Percentiles rank a stretch among this genome's conserved stretches.
These are phyloP conservation scores for Siniperca obscura DNA, from an alignment of 2,797 vertebrate species.

Conservation along the genomic window DNA sequence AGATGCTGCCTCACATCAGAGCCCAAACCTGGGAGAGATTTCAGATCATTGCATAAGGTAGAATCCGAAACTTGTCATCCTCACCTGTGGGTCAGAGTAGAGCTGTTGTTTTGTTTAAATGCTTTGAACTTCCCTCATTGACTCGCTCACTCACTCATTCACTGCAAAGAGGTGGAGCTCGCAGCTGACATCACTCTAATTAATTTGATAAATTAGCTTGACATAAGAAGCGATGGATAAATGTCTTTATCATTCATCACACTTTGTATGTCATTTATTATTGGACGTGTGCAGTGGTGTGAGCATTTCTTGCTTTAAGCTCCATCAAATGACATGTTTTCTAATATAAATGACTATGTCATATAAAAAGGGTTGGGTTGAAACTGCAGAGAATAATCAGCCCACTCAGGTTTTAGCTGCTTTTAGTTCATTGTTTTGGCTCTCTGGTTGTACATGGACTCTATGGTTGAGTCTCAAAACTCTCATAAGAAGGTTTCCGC, in stretches of 20 bases:
- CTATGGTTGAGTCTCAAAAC: neutral
- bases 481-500: neutral
- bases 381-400: neutral
- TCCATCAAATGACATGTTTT: neutral
- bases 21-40: constrained; percentile 48
- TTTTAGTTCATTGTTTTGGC: neutral
- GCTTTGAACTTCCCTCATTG: constrained; percentile 27
- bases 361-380: neutral
- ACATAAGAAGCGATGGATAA: neutral
- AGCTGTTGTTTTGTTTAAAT: constrained; percentile 38
- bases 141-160: neutral
- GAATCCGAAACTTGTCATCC: constrained; percentile 31
- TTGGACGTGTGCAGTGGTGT: neutral
- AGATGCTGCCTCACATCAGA: constrained; percentile 28
- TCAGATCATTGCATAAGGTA: constrained; percentile 63
- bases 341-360: neutral
- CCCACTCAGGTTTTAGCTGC: neutral
- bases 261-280: neutral
- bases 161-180: neutral
- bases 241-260: neutral
- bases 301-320: neutral
- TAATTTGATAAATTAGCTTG: constrained; percentile 7
- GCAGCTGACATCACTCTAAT: neutral
- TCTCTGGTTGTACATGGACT: neutral
- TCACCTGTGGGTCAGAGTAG: constrained; percentile 48